Evolutionary conservation across 2,888 invertebrate genomes (phyloP).

Genomic region (Ornithoptera priamus): DNA sequence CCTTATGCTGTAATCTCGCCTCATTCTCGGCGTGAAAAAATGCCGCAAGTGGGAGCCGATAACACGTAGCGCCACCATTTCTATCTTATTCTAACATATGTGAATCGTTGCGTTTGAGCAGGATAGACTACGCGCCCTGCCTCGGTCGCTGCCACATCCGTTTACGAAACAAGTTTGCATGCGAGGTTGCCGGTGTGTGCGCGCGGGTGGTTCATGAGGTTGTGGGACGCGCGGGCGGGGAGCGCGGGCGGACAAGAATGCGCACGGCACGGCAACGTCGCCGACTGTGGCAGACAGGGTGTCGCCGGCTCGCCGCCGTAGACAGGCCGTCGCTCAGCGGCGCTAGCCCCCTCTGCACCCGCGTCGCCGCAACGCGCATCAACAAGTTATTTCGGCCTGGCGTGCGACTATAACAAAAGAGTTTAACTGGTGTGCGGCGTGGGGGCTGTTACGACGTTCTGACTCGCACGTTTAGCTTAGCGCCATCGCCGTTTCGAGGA

Average conservation of each 20-base stretch:
- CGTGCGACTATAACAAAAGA: conserved; percentile 57
- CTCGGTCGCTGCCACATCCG: conserved; percentile 83
- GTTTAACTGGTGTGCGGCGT: conserved; percentile 50
- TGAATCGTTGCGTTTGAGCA: conserved; percentile 44
- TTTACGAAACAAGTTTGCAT: conserved; percentile 86
- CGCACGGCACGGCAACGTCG: conserved; percentile 82
- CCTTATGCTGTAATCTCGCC: conserved; percentile 81
- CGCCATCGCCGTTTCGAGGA: conserved; percentile 79
- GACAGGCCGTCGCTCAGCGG: conserved; percentile 87
- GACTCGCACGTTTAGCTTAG: conserved; percentile 52
- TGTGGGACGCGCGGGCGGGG: conserved; percentile 49
- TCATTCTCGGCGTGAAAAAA: conserved; percentile 83
- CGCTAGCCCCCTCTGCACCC: conserved; percentile 55
- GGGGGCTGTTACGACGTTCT: conserved; percentile 58
- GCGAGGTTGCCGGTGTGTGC: conserved; percentile 78
- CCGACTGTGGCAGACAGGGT: conserved; percentile 94
- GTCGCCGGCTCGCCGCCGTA: conserved; percentile 92
- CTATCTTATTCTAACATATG: conserved; percentile 54
- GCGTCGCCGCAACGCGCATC: conserved; percentile 71
- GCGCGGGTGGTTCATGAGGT: conserved; percentile 70
- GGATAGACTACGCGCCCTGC: conserved; percentile 64
- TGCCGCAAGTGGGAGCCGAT: conserved; percentile 82
- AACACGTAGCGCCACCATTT: conserved; percentile 78
- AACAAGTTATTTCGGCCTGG: conserved; percentile 78
- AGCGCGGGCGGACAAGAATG: conserved; percentile 78